phyloP scores from a whole-genome alignment of 2,888 invertebrate genomes.

The Diarsia rubi region DNA sequence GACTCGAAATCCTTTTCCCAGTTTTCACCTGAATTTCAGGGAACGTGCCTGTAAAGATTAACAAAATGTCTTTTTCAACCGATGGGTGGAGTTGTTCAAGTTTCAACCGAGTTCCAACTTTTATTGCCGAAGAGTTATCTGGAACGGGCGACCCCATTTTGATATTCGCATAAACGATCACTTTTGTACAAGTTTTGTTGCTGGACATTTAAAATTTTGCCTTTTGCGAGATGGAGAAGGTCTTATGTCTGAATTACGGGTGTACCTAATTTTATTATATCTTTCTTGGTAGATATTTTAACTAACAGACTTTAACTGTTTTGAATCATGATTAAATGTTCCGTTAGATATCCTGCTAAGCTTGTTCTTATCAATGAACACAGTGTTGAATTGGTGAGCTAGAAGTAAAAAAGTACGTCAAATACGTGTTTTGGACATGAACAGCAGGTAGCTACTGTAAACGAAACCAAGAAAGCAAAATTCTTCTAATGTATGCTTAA shows the following conservation, averaged over 20 bases:
- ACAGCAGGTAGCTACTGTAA: too few relatives aligned
- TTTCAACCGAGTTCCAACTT: conserved; percentile 53
- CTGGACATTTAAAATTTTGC: conserved; percentile 36
- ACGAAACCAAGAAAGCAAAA: neutral
- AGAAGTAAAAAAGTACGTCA: too few relatives aligned
- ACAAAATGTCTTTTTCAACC: conserved; percentile 46
- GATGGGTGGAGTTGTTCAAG: conserved; percentile 37
- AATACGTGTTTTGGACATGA: too few relatives aligned
- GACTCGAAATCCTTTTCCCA: conserved; percentile 20
- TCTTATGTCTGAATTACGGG: conserved; percentile 8
- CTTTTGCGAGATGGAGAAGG: conserved; percentile 21
- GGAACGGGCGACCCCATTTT: conserved; percentile 44
- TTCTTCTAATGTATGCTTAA: too few relatives aligned
- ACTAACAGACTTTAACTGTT: neutral
- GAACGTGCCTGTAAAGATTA: conserved; percentile 44
- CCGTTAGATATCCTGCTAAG: too few relatives aligned
- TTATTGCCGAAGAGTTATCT: conserved; percentile 62
- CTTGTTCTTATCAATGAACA: too few relatives aligned
- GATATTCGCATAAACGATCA: conserved; percentile 58
- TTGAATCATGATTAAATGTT: neutral
- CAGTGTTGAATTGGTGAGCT: too few relatives aligned
- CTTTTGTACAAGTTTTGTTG: conserved; percentile 57
- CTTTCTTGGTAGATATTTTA: neutral
- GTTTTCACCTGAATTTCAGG: conserved; percentile 13
- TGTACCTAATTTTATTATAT: neutral